A percentile compares a stretch with the other conserved stretches of the same genome.
Evolutionary conservation across 2,888 invertebrate species (phyloP).

Genomic region (Aphidoletes aphidimyza): DNA sequence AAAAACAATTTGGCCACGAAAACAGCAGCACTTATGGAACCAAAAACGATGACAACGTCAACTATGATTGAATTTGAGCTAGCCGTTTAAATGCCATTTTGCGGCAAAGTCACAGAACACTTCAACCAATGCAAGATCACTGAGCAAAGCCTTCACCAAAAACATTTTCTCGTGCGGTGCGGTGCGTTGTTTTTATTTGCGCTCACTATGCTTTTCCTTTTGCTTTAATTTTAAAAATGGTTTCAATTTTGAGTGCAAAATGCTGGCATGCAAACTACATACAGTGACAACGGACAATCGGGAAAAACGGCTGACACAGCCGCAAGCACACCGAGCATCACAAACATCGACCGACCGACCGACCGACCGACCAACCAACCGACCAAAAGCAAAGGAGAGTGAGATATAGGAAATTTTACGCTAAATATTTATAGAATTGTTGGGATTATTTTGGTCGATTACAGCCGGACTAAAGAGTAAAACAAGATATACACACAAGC

Average conservation of each 20-base stretch:
- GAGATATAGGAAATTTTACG: slow-evolving; percentile 42
- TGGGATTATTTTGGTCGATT: slow-evolving; percentile 51
- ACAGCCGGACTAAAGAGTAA: neutral
- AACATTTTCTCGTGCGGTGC: too few species aligned
- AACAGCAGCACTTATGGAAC: neutral
- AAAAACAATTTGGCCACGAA: neutral
- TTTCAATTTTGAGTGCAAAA: neutral
- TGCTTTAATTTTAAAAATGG: too few species aligned
- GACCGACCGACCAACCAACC: too few species aligned
- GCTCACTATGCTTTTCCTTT: too few species aligned
- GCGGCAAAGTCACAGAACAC: too few species aligned
- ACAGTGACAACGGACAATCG: neutral
- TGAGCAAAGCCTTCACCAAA: too few species aligned
- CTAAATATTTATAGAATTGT: slow-evolving; percentile 49
- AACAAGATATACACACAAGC: neutral
- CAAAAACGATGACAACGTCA: neutral
- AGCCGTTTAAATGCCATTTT: too few species aligned
- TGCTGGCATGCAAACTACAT: neutral
- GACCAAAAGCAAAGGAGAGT: neutral
- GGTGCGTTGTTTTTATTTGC: too few species aligned
- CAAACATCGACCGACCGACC: too few species aligned
- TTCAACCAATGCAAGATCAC: too few species aligned
- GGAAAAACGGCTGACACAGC: neutral
- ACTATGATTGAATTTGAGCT: slow-evolving; percentile 14
- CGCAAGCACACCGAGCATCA: too few species aligned